Base-by-base conservation (phyloP, 2,888 invertebrate genomes). In the Polyommatus iphigenia region DNA sequence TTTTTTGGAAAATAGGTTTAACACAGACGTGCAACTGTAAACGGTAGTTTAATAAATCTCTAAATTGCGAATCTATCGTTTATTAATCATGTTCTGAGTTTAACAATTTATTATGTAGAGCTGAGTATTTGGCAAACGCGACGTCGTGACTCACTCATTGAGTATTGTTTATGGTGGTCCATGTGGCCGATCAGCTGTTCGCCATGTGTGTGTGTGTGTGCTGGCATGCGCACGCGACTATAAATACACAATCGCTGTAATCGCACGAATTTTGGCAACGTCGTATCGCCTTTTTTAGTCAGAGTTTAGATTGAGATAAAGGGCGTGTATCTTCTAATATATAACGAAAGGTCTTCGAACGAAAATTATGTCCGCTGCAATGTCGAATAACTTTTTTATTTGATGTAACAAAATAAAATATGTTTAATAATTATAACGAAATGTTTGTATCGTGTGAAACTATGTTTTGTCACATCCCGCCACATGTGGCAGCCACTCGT, bases 171-270 rank as follows among this genome's bases (percentile, higher is more conserved):
- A 67, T 67, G 67, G 67, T 29, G 29, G 15, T 67, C 67, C 67
- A 67, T 67, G 18, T 67, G 67, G 32, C 72, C 20, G 72, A 72
- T 41, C 72, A 72, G 72, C 67, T 67, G 67, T 67, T 67, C 2
- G 67, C 29, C 18, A 18, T 54, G 5, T 15, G 6, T 15, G 6
- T 18, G 67, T 67, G 67, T 67, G 41, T 67, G 59, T 32, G 24
- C 20, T 29, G 59, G 46, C 10, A 24, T 3, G 41, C 24, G 76
- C 46, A 50, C 29, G 18, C 20, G 24, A 15, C 73, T 79, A 81
- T 78, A 78, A 77, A 81, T 81, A 81, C 8, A 59, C 72, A 36
- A 76, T 59, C 67, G 32, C 77, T 79, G 77, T 77, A 77, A 77
- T 24, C 67, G 77, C 54, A n/a, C 46, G 41, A 57, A 62, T 76